Evolutionary conservation across 2,113 vertebrate genomes (phyloP).

Genomic region (Poeciliopsis occidentalis): DNA sequence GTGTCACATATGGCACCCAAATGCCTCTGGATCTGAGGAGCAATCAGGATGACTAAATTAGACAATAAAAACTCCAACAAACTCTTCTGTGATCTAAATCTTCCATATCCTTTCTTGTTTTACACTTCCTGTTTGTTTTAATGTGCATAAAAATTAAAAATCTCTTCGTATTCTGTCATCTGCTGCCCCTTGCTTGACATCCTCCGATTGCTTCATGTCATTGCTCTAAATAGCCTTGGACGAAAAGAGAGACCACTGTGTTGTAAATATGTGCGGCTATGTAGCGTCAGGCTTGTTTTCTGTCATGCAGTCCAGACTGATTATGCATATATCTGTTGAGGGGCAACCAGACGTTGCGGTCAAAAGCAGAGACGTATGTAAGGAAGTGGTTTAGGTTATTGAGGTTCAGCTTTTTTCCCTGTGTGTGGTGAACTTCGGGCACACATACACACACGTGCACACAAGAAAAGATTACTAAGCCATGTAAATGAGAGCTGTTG

Average conservation of each 20-base stretch:
- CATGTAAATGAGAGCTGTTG: slow-evolving; percentile 42
- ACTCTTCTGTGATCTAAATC: slow-evolving; percentile 23
- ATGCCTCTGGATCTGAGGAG: slow-evolving; percentile 46
- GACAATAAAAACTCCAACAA: neutral
- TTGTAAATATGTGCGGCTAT: slow-evolving; percentile 27
- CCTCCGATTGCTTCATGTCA: slow-evolving; percentile 27
- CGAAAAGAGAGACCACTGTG: slow-evolving; percentile 44
- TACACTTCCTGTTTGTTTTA: slow-evolving; percentile 1
- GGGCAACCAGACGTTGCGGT: slow-evolving; percentile 58
- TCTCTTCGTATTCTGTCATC: slow-evolving; percentile 42
- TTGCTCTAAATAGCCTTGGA: slow-evolving; percentile 49
- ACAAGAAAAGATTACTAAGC: slow-evolving; percentile 9
- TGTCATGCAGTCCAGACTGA: slow-evolving; percentile 47
- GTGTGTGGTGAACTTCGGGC: slow-evolving; percentile 62
- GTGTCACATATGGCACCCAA: slow-evolving; percentile 63
- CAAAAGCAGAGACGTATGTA: slow-evolving; percentile 61
- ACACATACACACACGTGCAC: slow-evolving; percentile 15
- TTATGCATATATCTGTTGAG: slow-evolving; percentile 65
- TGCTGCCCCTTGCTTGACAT: slow-evolving; percentile 26
- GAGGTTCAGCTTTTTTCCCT: slow-evolving; percentile 66
- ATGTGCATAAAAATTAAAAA: slow-evolving; percentile 34
- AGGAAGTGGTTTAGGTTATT: slow-evolving; percentile 81
- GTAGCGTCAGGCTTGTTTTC: slow-evolving; percentile 55
- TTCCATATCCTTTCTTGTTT: neutral
- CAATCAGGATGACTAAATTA: slow-evolving; percentile 23